Evolutionary conservation across 2,113 vertebrate genomes (phyloP).

Genomic region (Siniperca knerii): DNA sequence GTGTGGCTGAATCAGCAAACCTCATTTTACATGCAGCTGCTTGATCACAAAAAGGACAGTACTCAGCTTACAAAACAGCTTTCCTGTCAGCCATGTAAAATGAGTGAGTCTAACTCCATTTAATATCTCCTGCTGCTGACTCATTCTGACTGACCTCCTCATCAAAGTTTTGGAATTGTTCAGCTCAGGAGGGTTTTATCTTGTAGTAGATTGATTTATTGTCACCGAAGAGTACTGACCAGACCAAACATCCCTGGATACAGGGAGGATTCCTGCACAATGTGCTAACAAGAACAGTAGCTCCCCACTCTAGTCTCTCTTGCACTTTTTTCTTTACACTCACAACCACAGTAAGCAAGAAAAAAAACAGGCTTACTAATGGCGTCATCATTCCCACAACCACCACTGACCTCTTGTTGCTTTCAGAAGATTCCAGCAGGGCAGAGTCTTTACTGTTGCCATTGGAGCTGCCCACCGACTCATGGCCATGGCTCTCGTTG

Average conservation of each 20-base stretch:
- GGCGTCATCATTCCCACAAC: background rate
- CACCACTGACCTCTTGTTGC: conserved; percentile 87
- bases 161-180: background rate
- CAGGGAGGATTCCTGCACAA: background rate
- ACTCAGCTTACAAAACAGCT: background rate
- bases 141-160: background rate
- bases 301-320: background rate
- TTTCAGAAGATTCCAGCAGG: conserved; percentile 85
- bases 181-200: background rate
- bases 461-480: conserved; percentile 84
- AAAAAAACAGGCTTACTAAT: background rate
- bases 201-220: background rate
- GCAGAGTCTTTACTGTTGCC: conserved; percentile 89
- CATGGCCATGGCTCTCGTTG: conserved; percentile 85
- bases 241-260: background rate
- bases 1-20: background rate
- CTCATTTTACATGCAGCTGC: background rate
- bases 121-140: background rate
- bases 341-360: background rate
- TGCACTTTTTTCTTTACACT: background rate
- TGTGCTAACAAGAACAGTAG: background rate
- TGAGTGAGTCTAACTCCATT: background rate
- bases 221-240: background rate
- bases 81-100: background rate
- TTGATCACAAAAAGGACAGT: background rate